Evolutionary conservation across 2,888 invertebrate genomes (phyloP).

Genomic region (Xanthia togata): DNA sequence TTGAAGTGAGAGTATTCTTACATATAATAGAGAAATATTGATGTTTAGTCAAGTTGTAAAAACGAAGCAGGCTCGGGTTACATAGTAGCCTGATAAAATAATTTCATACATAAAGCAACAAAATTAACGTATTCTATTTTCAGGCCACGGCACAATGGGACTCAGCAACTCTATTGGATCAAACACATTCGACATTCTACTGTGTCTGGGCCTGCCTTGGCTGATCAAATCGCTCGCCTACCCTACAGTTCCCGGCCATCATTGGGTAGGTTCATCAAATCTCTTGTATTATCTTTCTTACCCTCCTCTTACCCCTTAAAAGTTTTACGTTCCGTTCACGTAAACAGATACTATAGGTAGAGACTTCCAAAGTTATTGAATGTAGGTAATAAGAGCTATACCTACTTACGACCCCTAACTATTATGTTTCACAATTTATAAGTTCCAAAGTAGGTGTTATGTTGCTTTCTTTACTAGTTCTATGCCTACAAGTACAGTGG

Average conservation of each 20-base stretch:
- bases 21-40: background rate
- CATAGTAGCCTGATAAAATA: background rate
- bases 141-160: conserved; percentile 94
- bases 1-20: too few species aligned
- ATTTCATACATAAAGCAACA: background rate
- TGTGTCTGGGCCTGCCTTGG: conserved; percentile 95
- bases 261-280: conserved; percentile 82
- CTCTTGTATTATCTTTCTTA: conserved; percentile 14
- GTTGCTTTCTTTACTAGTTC: too few species aligned
- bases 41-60: background rate
- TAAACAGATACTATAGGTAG: background rate
- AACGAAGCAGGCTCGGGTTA: background rate
- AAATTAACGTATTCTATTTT: conserved; percentile 55
- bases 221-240: conserved; percentile 92
- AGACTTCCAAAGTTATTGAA: background rate
- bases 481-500: too few species aligned
- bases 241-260: conserved; percentile 89
- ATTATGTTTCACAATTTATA: background rate
- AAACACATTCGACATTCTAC: conserved; percentile 95
- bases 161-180: conserved; percentile 95
- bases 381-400: background rate
- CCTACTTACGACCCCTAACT: background rate
- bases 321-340: background rate
- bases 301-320: too few species aligned
- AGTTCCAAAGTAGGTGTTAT: background rate